Evolutionary conservation across 2,888 invertebrate species (phyloP).

Genomic region (Eupithecia exiguata): DNA sequence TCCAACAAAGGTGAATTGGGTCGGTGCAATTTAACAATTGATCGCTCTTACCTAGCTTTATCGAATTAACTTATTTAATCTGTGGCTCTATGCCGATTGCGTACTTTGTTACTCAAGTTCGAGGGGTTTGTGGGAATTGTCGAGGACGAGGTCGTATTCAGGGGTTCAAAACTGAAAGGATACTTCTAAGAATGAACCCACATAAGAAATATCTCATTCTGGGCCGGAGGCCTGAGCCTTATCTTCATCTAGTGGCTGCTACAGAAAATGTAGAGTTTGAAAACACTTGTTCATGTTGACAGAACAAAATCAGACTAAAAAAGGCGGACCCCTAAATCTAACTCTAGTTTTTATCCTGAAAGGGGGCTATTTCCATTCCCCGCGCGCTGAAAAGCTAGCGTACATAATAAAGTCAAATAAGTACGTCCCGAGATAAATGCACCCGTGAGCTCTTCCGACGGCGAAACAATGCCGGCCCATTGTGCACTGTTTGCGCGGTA

Average conservation of each 20-base stretch:
- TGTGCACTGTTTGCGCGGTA: slow-evolving; percentile 59
- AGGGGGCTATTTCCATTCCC: slow-evolving; percentile 31
- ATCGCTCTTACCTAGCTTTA: slow-evolving; percentile 3
- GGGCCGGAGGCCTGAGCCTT: no score
- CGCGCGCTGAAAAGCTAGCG: slow-evolving; percentile 56
- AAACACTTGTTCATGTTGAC: neutral
- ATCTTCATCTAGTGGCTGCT: neutral
- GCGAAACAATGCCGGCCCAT: slow-evolving; percentile 55
- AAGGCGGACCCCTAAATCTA: neutral
- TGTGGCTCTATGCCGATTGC: slow-evolving; percentile 1
- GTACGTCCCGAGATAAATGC: slow-evolving; percentile 58
- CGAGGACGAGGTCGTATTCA: neutral
- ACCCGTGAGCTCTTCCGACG: slow-evolving; percentile 40
- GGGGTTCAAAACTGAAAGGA: neutral
- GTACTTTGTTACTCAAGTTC: neutral
- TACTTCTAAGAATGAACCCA: neutral
- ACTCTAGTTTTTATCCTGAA: slow-evolving; percentile 14
- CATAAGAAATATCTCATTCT: neutral
- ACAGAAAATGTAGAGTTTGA: neutral
- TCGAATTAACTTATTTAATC: slow-evolving; percentile 12
- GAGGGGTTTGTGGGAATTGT: neutral
- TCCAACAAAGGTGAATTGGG: slow-evolving; percentile 36
- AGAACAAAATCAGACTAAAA: neutral
- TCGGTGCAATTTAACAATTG: slow-evolving; percentile 54
- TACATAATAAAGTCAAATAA: slow-evolving; percentile 67